phyloP scores from a whole-genome alignment of 2,797 vertebrate species.

The Natrix natrix region DNA sequence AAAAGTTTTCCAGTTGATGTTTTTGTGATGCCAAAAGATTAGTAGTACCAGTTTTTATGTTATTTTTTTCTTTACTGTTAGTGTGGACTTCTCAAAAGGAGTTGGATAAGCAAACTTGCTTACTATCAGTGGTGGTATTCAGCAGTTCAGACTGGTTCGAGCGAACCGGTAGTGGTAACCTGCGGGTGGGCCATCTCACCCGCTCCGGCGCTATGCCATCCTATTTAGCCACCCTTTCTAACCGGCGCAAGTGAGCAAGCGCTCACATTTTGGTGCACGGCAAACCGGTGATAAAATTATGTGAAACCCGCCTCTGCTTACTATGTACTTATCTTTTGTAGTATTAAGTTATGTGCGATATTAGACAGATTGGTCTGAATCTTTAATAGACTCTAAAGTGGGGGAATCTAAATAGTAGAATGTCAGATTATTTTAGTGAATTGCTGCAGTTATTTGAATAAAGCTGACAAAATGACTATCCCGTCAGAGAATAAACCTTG shows the following conservation, averaged over 20 bases:
- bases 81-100: not conserved
- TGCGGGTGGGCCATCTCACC: no score
- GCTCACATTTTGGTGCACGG: no score
- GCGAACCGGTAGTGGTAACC: no score
- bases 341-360: not conserved
- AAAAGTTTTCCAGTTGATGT: not conserved
- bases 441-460: not conserved
- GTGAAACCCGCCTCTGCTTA: not conserved
- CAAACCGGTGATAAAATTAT: no score
- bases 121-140: no score
- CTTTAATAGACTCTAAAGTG: not conserved
- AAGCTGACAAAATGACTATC: not conserved
- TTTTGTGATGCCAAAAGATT: no score
- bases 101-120: not conserved
- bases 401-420: not conserved
- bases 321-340: not conserved
- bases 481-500: not conserved
- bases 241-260: no score
- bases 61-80: not conserved
- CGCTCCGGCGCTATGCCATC: no score
- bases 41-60: not conserved
- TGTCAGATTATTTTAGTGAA: not conserved
- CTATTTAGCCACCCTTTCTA: no score
- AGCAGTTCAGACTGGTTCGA: no score
- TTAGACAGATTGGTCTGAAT: not conserved